Evolutionary conservation across 1,140 invertebrate genomes (phyloP), one percentile per base, ranked within the genome.

Genomic region (Trichonephila clavipes): DNA sequence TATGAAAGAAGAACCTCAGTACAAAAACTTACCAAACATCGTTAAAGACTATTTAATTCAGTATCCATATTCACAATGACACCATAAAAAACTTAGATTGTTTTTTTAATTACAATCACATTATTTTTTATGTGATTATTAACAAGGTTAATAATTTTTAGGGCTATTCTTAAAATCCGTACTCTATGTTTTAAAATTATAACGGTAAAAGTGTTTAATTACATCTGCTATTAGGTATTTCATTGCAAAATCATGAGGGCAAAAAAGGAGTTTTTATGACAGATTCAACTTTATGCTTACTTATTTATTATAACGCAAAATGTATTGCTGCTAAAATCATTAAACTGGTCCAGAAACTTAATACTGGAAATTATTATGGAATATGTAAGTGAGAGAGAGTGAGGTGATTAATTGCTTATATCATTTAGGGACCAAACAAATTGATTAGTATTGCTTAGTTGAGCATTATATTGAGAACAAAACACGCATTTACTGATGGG

Each of bases 21-120:
- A 81, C 72, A 62, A 64, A 18, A 34, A 44, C 7, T 21, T 93
- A 59, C 92, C 92, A 40, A 88, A 51, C 10, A 51, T 93, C 10
- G 34, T 93, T 51, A 88, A 88, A 61, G 61, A 92, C 64, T 92
- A 77, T 59, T 40, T 92, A 28, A 87, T 66, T 58, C 61, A 87
- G 18, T 92, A 92, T 40, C 91, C 91, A 0, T 87, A 92, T 24
- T 34, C 82, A 8, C 91, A 92, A 87, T 92, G 91, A 92, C 83
- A 58, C n/a, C 18, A 12, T 87, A 14, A 40, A 44, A 58, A 28
- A 14, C 62, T 69, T 87, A 72, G 62, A 19, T 62, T 40, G 24
- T 59, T 59, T 51, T 28, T 85, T 58, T 58, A 58, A 69, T 69
- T 28, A 21, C 21, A 24, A 61, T n/a, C 64, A 69, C 64, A 24